Evolutionary conservation across 2,888 invertebrate species (phyloP).

Genomic region (Anorthoa munda): DNA sequence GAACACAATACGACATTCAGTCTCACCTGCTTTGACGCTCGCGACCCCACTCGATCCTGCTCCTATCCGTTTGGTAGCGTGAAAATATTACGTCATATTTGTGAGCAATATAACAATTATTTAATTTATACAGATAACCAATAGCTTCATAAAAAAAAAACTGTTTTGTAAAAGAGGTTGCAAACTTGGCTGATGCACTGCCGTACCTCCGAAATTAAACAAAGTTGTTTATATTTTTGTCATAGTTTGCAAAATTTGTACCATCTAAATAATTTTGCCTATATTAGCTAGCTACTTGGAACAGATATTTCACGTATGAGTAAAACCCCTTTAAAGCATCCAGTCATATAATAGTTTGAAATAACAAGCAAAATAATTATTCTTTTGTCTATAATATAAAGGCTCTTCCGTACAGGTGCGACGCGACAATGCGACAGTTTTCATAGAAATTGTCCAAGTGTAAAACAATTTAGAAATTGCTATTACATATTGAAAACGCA

Average conservation of each 20-base stretch:
- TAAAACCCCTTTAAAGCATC: neutral
- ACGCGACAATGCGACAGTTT: neutral
- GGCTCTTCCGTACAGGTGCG: neutral
- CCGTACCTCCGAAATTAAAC: neutral
- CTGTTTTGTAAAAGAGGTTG: neutral
- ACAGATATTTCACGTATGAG: neutral
- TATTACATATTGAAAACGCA: too few relatives aligned
- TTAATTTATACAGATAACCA: neutral
- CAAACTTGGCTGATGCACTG: conserved; percentile 22
- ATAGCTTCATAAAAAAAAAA: neutral
- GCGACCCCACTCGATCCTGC: conserved; percentile 84
- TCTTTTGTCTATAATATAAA: neutral
- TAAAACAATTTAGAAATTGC: too few relatives aligned
- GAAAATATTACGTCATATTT: conserved; percentile 70
- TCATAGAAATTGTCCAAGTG: too few relatives aligned
- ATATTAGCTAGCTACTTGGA: neutral
- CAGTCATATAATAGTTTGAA: neutral
- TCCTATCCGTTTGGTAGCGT: conserved; percentile 83
- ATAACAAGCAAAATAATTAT: neutral
- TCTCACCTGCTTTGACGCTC: conserved; percentile 89
- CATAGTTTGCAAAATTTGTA: neutral
- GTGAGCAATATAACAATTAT: conserved; percentile 28
- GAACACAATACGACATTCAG: conserved; percentile 63
- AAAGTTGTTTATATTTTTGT: neutral
- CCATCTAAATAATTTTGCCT: neutral